Conservation (phyloP, 2,797 vertebrate genomes). For the Poeciliopsis turneri region DNA sequence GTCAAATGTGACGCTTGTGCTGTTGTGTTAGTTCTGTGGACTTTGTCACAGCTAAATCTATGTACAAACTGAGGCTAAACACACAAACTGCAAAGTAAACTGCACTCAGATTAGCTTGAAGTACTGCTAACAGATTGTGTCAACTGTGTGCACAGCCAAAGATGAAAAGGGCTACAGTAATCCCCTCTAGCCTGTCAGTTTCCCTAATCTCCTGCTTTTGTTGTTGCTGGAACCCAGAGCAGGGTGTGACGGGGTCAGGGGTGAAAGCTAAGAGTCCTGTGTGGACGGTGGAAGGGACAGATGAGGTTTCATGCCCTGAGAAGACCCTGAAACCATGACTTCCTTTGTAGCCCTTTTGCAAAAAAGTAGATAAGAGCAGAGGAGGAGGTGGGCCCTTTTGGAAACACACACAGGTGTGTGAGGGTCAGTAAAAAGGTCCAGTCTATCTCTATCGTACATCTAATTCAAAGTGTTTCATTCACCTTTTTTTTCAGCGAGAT, state of each 20-base stretch:
- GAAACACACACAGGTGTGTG: conserved; percentile 72
- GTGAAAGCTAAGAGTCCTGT: conserved; percentile 79
- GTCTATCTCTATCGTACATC: conserved; percentile 25
- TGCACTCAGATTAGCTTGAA: conserved; percentile 74
- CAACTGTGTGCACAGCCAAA: conserved; percentile 67
- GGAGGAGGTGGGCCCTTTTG: conserved; percentile 44
- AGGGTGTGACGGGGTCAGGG: conserved; percentile 81
- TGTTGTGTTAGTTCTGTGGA: conserved; percentile 48
- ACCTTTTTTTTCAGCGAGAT: conserved; percentile 7
- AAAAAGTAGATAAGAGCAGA: conserved; percentile 64
- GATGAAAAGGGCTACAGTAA: conserved; percentile 78
- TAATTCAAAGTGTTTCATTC: conserved; percentile 13
- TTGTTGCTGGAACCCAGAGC: conserved; percentile 72
- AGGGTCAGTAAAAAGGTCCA: conserved; percentile 65
- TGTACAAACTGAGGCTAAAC: conserved; percentile 63
- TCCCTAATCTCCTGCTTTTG: conserved; percentile 78
- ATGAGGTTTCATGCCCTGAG: conserved; percentile 70
- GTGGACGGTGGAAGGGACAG: conserved; percentile 66
- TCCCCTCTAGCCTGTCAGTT: conserved; percentile 74
- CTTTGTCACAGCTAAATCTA: conserved; percentile 56
- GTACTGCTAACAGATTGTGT: conserved; percentile 76
- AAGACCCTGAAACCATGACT: conserved; percentile 56
- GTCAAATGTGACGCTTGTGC: conserved; percentile 12
- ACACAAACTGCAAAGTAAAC: conserved; percentile 73
- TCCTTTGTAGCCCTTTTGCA: conserved; percentile 40